These are phyloP conservation scores for Anastrepha ludens DNA, from an alignment of 1,140 invertebrate species.

Conservation along the genomic window DNA sequence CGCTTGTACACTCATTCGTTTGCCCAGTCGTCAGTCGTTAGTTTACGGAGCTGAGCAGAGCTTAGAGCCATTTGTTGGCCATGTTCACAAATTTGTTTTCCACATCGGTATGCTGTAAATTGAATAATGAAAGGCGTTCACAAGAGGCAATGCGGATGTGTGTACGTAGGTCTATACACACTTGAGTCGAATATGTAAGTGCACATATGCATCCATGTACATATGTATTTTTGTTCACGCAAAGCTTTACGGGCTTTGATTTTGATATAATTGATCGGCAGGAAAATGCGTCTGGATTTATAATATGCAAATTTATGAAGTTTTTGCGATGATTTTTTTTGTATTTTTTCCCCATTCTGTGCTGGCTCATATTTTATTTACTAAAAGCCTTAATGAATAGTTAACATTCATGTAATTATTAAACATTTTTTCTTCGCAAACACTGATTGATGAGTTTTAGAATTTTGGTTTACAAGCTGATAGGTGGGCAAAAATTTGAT, in stretches of 20 bases:
- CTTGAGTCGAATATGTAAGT: not conserved
- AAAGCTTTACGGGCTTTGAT: not conserved
- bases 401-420: conserved; percentile 37
- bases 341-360: not conserved
- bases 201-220: not conserved
- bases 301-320: conserved; percentile 34
- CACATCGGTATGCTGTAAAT: conserved; percentile 36
- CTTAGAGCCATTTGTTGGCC: conserved; percentile 18
- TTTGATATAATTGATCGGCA: conserved; percentile 48
- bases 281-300: conserved; percentile 22
- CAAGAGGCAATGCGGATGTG: conserved; percentile 10
- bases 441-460: not conserved
- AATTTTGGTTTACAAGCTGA: not conserved
- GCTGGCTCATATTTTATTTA: not conserved
- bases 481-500: no score
- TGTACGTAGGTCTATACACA: not conserved
- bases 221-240: not conserved
- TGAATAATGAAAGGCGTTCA: conserved; percentile 42
- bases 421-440: not conserved
- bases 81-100: conserved; percentile 51
- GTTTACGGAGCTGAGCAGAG: not conserved
- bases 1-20: conserved; percentile 12
- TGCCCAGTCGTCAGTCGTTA: not conserved
- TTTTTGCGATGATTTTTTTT: not conserved
- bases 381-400: not conserved